These are phyloP conservation scores for Hyles euphorbiae DNA, from an alignment of 1,140 invertebrate genomes.

Conservation along the genomic window DNA sequence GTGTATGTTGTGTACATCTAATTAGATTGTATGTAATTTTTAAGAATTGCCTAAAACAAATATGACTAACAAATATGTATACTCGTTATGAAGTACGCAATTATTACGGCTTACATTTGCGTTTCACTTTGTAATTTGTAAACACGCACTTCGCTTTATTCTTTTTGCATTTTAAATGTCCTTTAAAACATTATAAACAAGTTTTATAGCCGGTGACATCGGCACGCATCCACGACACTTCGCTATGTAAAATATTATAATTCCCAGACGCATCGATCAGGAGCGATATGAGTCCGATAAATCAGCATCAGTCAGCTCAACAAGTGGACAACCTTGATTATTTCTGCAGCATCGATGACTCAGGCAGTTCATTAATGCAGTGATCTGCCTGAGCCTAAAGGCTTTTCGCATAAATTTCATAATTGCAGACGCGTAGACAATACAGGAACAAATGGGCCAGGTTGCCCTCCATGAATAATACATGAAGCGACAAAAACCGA, in stretches of 20 bases:
- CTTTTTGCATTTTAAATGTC: too few species aligned
- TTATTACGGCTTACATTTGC: too few species aligned
- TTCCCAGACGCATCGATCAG: slow-evolving; percentile 57
- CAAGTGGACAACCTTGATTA: slow-evolving; percentile 61
- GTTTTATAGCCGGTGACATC: too few species aligned
- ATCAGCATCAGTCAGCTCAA: slow-evolving; percentile 56
- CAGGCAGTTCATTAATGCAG: slow-evolving; percentile 45
- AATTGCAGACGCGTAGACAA: slow-evolving; percentile 67
- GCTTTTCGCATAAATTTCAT: slow-evolving; percentile 61
- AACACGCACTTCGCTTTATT: too few species aligned
- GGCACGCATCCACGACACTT: slow-evolving; percentile 6
- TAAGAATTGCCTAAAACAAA: too few species aligned
- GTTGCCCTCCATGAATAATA: slow-evolving; percentile 55
- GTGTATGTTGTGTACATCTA: too few species aligned
- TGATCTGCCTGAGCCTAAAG: slow-evolving; percentile 66
- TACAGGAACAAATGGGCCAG: slow-evolving; percentile 52
- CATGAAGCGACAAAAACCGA: slow-evolving; percentile 40
- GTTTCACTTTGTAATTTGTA: too few species aligned
- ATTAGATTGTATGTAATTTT: too few species aligned
- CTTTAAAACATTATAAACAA: too few species aligned
- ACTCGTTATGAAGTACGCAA: too few species aligned
- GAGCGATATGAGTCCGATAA: slow-evolving; percentile 54
- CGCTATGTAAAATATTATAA: slow-evolving; percentile 10
- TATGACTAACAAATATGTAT: too few species aligned
- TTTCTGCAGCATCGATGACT: slow-evolving; percentile 44